Evolutionary conservation across 2,113 vertebrate genomes (phyloP), one percentile per base, ranked within the genome.

Genomic region (Eublepharis macularius): DNA sequence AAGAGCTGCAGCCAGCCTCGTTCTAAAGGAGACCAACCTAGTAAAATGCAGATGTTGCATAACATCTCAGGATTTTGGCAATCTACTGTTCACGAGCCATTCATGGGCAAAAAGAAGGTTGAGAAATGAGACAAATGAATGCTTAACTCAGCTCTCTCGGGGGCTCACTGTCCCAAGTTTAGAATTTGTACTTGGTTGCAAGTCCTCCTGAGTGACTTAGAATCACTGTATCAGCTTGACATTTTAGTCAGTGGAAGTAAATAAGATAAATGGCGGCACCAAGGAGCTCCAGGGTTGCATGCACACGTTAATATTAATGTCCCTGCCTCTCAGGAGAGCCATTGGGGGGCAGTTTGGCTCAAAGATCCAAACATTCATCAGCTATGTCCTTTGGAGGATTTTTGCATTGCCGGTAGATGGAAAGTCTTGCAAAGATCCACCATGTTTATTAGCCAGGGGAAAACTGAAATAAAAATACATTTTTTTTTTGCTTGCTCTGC

Each of bases 211-310:
- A 9, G n/a, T 86, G 77, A 80, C 73, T 88, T 84, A 82, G 4
- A 14, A 16, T 47, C 84, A 69, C 16, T 65, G 21, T 47, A 32
- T 36, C 21, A 80, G 74, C 29, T 90, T 73, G 77, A 85, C 47
- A 85, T 84, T 90, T 92, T 36, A 84, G 13, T 26, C 49, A 17
- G 68, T 77, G 26, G 19, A 80, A 87, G 89, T 90, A 82, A 89
- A 87, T 60, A 82, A 86, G 49, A 74, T 76, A 68, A 90, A 86
- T 80, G 54, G 34, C 32, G 75, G 36, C 51, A 86, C 2, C 6
- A 54, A 51, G 70, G 84, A 72, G 74, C 60, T 80, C 21, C 32
- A 72, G 39, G 47, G 4, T 65, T 84, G 68, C 36, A 16, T 70
- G 70, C 26, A 82, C 60, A 85, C 29, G 34, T 66, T 76, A 79